Conservation (phyloP, 2,888 invertebrate species). For the Eilema depressum region DNA sequence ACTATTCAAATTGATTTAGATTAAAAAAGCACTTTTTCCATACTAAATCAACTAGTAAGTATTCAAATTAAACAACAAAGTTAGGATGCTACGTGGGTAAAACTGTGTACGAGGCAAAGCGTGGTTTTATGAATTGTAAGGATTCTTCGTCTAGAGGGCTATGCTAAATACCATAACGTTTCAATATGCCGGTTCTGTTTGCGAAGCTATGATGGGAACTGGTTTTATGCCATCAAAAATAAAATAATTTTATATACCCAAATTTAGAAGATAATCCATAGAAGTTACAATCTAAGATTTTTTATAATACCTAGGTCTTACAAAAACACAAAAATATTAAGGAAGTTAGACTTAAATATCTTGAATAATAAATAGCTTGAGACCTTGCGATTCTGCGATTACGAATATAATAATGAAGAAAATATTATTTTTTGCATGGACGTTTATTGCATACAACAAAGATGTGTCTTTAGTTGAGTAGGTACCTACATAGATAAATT, state of each 20-base stretch:
- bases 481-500: neutral
- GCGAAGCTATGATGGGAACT: neutral
- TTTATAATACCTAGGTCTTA: constrained; percentile 6
- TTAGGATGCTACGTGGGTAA: neutral
- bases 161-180: neutral
- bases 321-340: constrained; percentile 3
- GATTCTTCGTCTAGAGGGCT: neutral
- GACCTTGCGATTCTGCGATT: constrained; percentile 9
- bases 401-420: neutral
- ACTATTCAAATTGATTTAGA: too few species aligned
- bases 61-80: constrained; percentile 1
- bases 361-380: constrained; percentile 15
- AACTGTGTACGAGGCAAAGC: neutral
- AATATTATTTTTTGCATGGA: neutral
- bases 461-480: neutral
- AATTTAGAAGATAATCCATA: neutral
- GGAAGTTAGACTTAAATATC: constrained; percentile 14
- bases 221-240: neutral
- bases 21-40: too few species aligned
- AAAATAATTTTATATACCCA: neutral
- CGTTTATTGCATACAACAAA: neutral
- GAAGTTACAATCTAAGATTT: neutral
- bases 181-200: neutral
- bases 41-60: too few species aligned
- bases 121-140: neutral